These are phyloP conservation scores for Archips crataeganus DNA, from an alignment of 2,888 invertebrate genomes.

Conservation along the genomic window DNA sequence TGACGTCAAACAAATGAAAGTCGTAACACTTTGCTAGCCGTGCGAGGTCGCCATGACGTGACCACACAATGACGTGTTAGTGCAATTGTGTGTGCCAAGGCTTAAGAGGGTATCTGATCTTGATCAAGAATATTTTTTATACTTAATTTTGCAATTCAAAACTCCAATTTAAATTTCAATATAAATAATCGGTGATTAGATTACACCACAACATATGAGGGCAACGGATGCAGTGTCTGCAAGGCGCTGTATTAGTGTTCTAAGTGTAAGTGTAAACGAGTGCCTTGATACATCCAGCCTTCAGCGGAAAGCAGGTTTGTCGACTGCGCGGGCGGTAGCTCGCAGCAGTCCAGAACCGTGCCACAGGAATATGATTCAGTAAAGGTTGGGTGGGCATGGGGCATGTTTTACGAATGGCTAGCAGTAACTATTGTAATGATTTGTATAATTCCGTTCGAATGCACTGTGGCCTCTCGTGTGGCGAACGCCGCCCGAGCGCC, in stretches of 20 bases:
- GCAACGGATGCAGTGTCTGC: slow-evolving; percentile 39
- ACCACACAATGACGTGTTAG: background rate
- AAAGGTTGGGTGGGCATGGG: slow-evolving; percentile 51
- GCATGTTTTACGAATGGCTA: slow-evolving; percentile 56
- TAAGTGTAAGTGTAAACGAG: slow-evolving; percentile 79
- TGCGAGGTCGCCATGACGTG: background rate
- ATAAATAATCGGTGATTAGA: slow-evolving; percentile 22
- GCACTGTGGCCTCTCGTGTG: slow-evolving; percentile 46
- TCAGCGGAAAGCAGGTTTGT: slow-evolving; percentile 77
- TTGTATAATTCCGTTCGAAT: slow-evolving; percentile 49
- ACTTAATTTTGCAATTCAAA: slow-evolving; percentile 19
- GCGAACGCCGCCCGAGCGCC: slow-evolving; percentile 42
- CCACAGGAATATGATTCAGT: slow-evolving; percentile 47
- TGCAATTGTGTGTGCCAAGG: background rate
- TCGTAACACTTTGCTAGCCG: background rate
- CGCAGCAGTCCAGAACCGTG: slow-evolving; percentile 53
- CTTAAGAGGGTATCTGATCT: background rate
- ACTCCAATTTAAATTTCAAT: slow-evolving; percentile 23
- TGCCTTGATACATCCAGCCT: slow-evolving; percentile 85
- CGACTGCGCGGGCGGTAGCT: slow-evolving; percentile 66
- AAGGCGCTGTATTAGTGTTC: slow-evolving; percentile 40
- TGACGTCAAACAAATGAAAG: background rate
- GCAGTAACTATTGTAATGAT: slow-evolving; percentile 57
- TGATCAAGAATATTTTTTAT: slow-evolving; percentile 5
- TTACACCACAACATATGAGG: slow-evolving; percentile 27